Percentiles rank a stretch among this genome's conserved stretches.
phyloP scores from a whole-genome alignment of 2,113 vertebrate genomes.

The Hiodon alosoides region DNA sequence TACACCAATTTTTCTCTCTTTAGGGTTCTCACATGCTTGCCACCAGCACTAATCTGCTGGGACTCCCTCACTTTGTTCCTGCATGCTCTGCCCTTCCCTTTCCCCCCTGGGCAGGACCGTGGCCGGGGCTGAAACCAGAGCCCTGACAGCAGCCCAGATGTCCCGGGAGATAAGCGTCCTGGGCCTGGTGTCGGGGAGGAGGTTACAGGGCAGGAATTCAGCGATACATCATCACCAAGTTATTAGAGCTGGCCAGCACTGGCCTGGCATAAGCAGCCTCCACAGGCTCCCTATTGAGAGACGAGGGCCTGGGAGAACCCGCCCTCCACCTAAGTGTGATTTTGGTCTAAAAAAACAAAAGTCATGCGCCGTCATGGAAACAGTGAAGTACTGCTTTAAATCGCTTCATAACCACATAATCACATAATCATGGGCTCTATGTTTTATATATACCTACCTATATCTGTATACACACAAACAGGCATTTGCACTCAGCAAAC shows the following conservation, averaged over 20 bases:
- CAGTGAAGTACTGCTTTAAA: constrained; percentile 73
- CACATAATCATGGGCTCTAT: constrained; percentile 56
- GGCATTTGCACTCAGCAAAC: constrained; percentile 35
- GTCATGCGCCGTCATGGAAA: constrained; percentile 68
- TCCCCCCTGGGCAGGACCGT: constrained; percentile 30
- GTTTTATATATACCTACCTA: constrained; percentile 41
- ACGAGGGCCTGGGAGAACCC: constrained; percentile 70
- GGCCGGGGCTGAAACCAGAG: constrained; percentile 77
- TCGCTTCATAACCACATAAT: constrained; percentile 48
- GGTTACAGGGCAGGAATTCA: constrained; percentile 79
- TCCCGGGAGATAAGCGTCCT: constrained; percentile 83
- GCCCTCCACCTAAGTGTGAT: constrained; percentile 68
- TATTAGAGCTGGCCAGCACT: constrained; percentile 74
- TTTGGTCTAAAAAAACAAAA: constrained; percentile 76
- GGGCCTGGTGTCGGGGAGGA: constrained; percentile 74
- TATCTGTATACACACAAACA: constrained; percentile 1
- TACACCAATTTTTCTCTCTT: too few relatives aligned
- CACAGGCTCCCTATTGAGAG: constrained; percentile 59
- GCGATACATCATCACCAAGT: constrained; percentile 85
- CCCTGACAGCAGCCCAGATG: constrained; percentile 82
- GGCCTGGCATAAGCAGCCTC: constrained; percentile 61
- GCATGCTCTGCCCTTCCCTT: constrained; percentile 66
- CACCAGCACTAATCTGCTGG: constrained; percentile 70
- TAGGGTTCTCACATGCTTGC: too few relatives aligned
- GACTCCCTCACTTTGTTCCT: constrained; percentile 76